These are phyloP conservation scores for Tetheella fluctuosa DNA, from an alignment of 2,888 invertebrate genomes.

Conservation along the genomic window DNA sequence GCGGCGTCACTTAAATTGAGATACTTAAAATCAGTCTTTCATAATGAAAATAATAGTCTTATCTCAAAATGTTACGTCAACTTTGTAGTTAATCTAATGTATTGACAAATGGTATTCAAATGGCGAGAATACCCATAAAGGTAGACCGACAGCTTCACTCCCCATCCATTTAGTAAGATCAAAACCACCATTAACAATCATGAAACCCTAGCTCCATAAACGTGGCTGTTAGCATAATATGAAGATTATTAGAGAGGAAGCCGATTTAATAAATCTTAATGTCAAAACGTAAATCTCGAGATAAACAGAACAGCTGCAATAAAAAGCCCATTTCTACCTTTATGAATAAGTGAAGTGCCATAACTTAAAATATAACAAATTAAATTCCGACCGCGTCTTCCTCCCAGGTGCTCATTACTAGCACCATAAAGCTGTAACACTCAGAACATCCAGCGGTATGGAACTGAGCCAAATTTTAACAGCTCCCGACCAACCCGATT, in stretches of 20 bases:
- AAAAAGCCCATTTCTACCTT: conserved; percentile 19
- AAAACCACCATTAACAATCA: conserved; percentile 3
- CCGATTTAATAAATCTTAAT: conserved; percentile 6
- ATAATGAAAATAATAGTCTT: not conserved
- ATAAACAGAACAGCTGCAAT: conserved; percentile 21
- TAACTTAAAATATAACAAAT: conserved; percentile 34
- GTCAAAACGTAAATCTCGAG: conserved; percentile 7
- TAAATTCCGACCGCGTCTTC: conserved; percentile 33
- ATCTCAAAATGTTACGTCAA: not conserved
- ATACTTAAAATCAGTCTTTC: not conserved
- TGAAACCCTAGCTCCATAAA: conserved; percentile 5
- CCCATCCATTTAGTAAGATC: not conserved
- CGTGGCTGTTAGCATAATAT: conserved; percentile 9
- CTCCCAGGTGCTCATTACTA: conserved; percentile 48
- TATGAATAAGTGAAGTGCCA: conserved; percentile 33
- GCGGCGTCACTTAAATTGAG: not conserved
- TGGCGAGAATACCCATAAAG: not conserved
- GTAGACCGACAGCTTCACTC: not conserved
- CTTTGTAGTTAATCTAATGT: not conserved
- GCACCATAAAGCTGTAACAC: conserved; percentile 27
- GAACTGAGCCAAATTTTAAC: conserved; percentile 58
- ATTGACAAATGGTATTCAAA: not conserved
- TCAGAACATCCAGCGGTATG: conserved; percentile 44
- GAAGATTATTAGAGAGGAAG: conserved; percentile 4
- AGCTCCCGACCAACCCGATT: conserved; percentile 36